These are phyloP conservation scores for Musca domestica DNA, from an alignment of 1,140 invertebrate genomes.

Conservation along the genomic window DNA sequence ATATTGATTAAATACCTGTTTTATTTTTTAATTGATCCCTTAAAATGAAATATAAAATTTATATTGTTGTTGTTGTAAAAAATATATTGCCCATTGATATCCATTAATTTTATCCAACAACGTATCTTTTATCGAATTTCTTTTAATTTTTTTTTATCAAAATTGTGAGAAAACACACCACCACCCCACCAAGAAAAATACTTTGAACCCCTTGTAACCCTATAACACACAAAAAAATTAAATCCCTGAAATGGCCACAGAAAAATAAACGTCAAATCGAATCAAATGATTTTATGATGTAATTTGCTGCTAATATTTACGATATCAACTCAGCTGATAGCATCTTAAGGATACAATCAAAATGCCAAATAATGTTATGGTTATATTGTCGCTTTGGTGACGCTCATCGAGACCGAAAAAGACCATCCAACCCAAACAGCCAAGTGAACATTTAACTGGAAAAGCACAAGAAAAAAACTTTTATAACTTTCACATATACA, in stretches of 20 bases:
- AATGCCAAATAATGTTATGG: conserved; percentile 54
- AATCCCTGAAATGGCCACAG: not conserved
- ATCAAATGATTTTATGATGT: conserved; percentile 54
- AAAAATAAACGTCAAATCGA: conserved; percentile 53
- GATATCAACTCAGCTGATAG: conserved; percentile 42
- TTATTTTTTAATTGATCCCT: no score
- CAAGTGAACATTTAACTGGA: not conserved
- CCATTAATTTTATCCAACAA: no score
- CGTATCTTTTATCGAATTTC: no score
- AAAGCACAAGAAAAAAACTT: no score
- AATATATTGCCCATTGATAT: no score
- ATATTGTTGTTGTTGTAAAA: no score
- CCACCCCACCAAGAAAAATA: not conserved
- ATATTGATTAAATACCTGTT: no score
- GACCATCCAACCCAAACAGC: conserved; percentile 12
- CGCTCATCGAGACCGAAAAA: not conserved
- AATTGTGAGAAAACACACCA: not conserved
- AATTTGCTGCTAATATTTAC: conserved; percentile 53
- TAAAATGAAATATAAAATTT: no score
- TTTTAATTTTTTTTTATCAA: no score
- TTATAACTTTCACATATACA: no score
- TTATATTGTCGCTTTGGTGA: conserved; percentile 50
- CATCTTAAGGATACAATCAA: conserved; percentile 50
- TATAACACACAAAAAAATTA: not conserved
- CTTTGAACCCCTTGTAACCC: not conserved